Percentiles rank a stretch among this genome's conserved stretches.
phyloP scores from a whole-genome alignment of 2,888 invertebrate genomes.

The Nephrocerus scutellatus region DNA sequence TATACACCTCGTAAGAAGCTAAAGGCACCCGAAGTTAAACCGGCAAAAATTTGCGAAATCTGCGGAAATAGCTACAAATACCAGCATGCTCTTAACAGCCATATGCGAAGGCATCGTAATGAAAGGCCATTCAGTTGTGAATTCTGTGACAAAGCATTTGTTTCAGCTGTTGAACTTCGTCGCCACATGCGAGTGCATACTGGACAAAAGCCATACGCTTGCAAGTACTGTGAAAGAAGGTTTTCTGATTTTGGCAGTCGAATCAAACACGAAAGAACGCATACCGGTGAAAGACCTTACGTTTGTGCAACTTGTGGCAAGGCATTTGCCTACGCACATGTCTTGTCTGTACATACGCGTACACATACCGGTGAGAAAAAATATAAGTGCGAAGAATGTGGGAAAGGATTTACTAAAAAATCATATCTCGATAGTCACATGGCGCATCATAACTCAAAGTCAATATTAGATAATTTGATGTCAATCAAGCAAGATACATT shows the following conservation, averaged over 20 bases:
- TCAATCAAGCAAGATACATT: constrained; percentile 19
- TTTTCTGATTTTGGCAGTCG: constrained; percentile 48
- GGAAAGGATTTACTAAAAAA: constrained; percentile 45
- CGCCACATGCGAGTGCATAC: constrained; percentile 48
- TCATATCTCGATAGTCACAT: constrained; percentile 38
- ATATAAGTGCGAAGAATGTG: constrained; percentile 40
- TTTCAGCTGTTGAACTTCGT: constrained; percentile 44
- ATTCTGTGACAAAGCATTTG: constrained; percentile 45
- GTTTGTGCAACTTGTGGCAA: constrained; percentile 40
- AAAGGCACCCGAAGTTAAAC: constrained; percentile 23
- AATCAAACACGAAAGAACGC: constrained; percentile 46
- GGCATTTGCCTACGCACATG: constrained; percentile 45
- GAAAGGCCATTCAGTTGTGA: constrained; percentile 42
- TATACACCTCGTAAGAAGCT: too few relatives aligned
- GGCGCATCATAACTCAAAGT: constrained; percentile 36
- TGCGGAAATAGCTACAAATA: constrained; percentile 47
- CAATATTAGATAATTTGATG: constrained; percentile 12
- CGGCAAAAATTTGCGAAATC: constrained; percentile 43
- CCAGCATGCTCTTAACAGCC: constrained; percentile 44
- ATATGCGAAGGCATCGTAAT: constrained; percentile 45
- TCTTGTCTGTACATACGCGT: constrained; percentile 40
- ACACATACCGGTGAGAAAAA: constrained; percentile 46
- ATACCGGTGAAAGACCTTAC: constrained; percentile 45
- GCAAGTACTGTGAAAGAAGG: constrained; percentile 41
- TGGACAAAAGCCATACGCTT: constrained; percentile 45